Conservation (phyloP, 2,797 vertebrate species). For the Triplophysa bombifrons region DNA sequence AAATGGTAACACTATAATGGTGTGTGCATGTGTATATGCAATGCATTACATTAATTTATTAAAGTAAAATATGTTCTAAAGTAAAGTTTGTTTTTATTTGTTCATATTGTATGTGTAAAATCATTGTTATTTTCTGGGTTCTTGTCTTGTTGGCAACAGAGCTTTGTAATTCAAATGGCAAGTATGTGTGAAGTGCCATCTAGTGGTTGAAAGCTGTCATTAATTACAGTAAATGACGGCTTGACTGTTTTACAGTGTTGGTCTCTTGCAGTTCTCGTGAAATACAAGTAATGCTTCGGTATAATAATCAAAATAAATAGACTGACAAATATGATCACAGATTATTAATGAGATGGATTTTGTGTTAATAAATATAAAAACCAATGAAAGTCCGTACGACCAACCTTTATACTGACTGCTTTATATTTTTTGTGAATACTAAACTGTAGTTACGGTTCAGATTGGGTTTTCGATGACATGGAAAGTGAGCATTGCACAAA, state of each 20-base stretch:
- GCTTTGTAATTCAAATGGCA: not conserved
- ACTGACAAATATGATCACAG: not conserved
- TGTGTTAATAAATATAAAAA: not conserved
- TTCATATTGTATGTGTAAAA: not conserved
- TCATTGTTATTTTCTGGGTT: not conserved
- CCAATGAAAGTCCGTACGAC: not conserved
- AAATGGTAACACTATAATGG: too few relatives aligned
- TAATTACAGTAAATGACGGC: not conserved
- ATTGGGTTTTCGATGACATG: not conserved
- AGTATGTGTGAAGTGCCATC: constrained; percentile 1
- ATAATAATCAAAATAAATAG: not conserved
- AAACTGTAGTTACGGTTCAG: not conserved
- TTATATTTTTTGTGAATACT: constrained; percentile 2
- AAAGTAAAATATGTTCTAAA: too few relatives aligned
- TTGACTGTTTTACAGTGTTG: not conserved
- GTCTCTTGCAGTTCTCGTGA: not conserved
- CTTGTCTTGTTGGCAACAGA: not conserved
- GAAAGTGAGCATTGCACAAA: not conserved
- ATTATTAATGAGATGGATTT: too few relatives aligned
- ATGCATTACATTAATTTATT: too few relatives aligned
- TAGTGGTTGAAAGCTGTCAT: constrained; percentile 27
- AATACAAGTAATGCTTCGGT: not conserved
- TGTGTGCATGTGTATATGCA: too few relatives aligned
- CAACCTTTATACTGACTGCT: not conserved
- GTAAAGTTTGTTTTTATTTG: too few relatives aligned